A percentile compares a stretch with the other conserved stretches of the same genome.
Conservation (phyloP, 2,888 invertebrate genomes). For the Clistopyga incitator region DNA sequence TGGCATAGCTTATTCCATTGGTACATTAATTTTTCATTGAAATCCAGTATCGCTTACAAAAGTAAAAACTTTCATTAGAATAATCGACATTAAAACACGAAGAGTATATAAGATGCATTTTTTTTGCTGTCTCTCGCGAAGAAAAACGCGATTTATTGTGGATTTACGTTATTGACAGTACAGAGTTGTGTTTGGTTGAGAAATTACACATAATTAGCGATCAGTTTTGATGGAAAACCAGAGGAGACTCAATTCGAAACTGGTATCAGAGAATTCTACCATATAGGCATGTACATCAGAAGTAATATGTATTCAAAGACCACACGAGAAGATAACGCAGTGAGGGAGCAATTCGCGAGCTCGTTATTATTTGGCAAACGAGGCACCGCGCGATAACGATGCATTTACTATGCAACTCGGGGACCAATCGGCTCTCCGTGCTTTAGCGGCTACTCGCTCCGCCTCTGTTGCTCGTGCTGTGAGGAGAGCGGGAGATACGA, state of each 20-base stretch:
- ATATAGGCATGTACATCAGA: background rate
- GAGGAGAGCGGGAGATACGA: background rate
- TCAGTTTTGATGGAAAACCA: background rate
- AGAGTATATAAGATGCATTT: background rate
- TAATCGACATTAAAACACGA: background rate
- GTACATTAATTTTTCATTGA: background rate
- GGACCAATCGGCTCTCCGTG: slow-evolving; percentile 24
- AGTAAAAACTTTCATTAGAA: background rate
- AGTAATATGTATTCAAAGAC: slow-evolving; percentile 32
- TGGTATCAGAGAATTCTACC: background rate
- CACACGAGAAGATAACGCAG: slow-evolving; percentile 41
- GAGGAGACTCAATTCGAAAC: background rate
- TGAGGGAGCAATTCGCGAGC: slow-evolving; percentile 53
- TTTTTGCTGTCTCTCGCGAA: background rate
- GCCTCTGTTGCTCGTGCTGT: slow-evolving; percentile 13
- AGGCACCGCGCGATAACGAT: slow-evolving; percentile 65
- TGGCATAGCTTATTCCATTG: too few relatives aligned
- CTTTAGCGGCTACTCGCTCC: slow-evolving; percentile 51
- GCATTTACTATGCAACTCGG: slow-evolving; percentile 63
- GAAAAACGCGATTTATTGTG: background rate
- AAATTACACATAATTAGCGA: background rate
- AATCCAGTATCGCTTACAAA: background rate
- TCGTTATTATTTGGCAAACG: slow-evolving; percentile 63
- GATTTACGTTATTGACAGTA: background rate
- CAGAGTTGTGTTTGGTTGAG: slow-evolving; percentile 4